Percentiles rank a stretch among this genome's conserved stretches.
Evolutionary conservation across 2,797 vertebrate genomes (phyloP).

Genomic region (Falco naumanni): DNA sequence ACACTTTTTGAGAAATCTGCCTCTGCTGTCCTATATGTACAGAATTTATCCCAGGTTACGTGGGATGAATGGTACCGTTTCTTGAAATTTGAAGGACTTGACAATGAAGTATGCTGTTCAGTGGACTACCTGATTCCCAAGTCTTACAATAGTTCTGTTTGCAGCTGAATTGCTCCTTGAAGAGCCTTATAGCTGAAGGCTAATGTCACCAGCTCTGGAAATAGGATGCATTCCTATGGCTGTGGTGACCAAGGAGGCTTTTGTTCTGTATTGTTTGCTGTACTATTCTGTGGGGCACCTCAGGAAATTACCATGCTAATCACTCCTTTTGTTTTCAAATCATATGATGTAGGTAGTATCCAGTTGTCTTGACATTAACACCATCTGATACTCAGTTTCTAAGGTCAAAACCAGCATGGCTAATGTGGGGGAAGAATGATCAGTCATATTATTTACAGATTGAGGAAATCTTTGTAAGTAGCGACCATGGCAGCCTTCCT

Average conservation of each 20-base stretch:
- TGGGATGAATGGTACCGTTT: not conserved
- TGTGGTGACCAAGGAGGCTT: not conserved
- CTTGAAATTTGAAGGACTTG: not conserved
- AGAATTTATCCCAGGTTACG: not conserved
- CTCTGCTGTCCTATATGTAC: not conserved
- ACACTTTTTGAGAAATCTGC: not conserved
- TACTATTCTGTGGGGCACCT: not conserved
- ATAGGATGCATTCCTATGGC: not conserved
- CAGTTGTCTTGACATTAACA: not conserved
- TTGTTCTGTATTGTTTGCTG: not conserved
- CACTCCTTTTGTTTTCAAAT: not conserved
- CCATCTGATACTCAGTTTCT: not conserved
- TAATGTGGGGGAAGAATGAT: not conserved
- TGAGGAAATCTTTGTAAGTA: not conserved
- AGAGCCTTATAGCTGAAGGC: not conserved
- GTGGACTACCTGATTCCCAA: not conserved
- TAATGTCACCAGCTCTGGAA: not conserved
- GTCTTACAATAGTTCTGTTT: not conserved
- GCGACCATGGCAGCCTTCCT: not conserved
- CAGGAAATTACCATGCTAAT: not conserved
- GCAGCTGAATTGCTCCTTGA: not conserved
- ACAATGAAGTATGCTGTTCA: not conserved
- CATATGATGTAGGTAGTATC: accelerated
- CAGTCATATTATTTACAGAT: not conserved
- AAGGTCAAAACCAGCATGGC: not conserved